Conservation (phyloP, 2,888 invertebrate species). For the Protonemura montana region DNA sequence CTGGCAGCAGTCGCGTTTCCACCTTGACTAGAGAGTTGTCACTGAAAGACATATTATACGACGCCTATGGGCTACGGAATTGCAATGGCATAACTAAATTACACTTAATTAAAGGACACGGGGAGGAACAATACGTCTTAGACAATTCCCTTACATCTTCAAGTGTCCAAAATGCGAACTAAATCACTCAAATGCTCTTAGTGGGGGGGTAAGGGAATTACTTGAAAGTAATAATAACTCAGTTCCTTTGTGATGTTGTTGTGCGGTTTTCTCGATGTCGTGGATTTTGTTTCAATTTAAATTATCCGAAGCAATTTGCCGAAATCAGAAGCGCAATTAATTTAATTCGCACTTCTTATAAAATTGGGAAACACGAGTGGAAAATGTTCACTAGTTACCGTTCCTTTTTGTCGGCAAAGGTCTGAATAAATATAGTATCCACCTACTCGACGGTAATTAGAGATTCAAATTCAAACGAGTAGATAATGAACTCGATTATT, state of each 20-base stretch:
- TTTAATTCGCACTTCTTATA: not conserved
- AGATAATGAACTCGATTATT: too few species aligned
- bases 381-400: too few species aligned
- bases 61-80: not conserved
- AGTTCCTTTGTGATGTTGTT: not conserved
- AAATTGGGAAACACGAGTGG: too few species aligned
- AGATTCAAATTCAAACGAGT: too few species aligned
- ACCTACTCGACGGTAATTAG: too few species aligned
- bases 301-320: not conserved
- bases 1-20: slow-evolving; percentile 25
- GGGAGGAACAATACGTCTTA: slow-evolving; percentile 48
- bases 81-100: slow-evolving; percentile 45
- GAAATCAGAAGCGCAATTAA: not conserved
- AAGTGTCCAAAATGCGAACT: slow-evolving; percentile 45
- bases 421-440: not conserved
- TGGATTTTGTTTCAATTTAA: not conserved
- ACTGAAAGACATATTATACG: slow-evolving; percentile 13
- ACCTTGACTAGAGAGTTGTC: slow-evolving; percentile 34
- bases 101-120: slow-evolving; percentile 49
- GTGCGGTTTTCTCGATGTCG: not conserved
- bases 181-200: slow-evolving; percentile 47
- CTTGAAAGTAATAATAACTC: slow-evolving; percentile 17
- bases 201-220: slow-evolving; percentile 29
- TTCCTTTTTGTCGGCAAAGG: not conserved
- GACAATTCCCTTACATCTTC: slow-evolving; percentile 42